Base-by-base conservation (phyloP, 2,888 invertebrate genomes). In the Drosophila barbarae region DNA sequence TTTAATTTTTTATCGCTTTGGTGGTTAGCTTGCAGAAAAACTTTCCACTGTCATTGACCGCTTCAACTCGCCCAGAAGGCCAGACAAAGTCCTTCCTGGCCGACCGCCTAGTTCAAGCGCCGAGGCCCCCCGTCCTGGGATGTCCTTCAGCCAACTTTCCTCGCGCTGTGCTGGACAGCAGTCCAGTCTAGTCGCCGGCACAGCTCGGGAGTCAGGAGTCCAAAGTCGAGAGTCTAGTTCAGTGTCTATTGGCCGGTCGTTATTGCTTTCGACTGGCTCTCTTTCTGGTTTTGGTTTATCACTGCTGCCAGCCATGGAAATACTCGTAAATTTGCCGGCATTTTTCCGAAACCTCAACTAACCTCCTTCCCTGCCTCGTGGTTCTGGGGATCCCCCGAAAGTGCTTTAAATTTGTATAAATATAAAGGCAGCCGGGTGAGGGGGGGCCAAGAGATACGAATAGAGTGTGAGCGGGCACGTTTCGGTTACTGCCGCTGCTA, bases 11-110 rank as follows among this genome's bases (percentile, higher is more conserved):
- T 83, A 83, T 80, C 77, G 83, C 61, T 76, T 73, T 69, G 69
- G 81, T 77, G 82, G 83, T 73, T 85, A 83, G 83, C 82, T 81
- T 74, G 74, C 69, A 53, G 61, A 54, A 71, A 83, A 83, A 84
- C 77, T 82, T 82, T 83, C 61, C 53, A 77, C 81, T 85, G 84
- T 82, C 82, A 82, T 85, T 82, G 82, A 85, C 82, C 85, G 75
- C 53, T 26, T 35, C 60, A 44, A 61, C 52, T 49, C 49, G 26
- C 52, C 53, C 44, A 18, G 36, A 44, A 49, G 49, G 54, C 69
- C 69, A 53, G 51, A 52, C 52, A 41, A 32, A 21, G 36, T 50
- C 36, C 53, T 32, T 15, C 23, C 39, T 7, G 21, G 51, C 52
- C n/a, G 15, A 23, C 49, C 60, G 60, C 50, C 67, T 67, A 65